These are phyloP conservation scores for Euwallacea similis DNA, from an alignment of 1,140 invertebrate genomes.

Conservation along the genomic window DNA sequence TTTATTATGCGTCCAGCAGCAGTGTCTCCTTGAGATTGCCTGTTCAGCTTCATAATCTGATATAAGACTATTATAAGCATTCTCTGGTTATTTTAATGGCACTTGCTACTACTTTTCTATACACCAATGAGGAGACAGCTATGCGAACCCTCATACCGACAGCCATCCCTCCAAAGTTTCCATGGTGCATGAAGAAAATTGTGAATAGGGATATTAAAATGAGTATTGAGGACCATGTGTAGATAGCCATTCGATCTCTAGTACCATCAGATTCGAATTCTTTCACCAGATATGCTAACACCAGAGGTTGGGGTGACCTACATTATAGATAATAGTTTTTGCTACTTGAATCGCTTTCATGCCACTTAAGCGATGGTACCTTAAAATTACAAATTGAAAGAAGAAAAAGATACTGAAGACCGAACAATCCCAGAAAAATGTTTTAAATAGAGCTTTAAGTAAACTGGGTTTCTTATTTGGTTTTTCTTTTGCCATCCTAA, in stretches of 20 bases:
- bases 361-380: conserved; percentile 45
- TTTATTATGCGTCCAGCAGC: conserved; percentile 83
- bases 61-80: neutral
- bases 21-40: conserved; percentile 67
- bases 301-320: conserved; percentile 57
- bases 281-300: conserved; percentile 53
- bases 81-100: neutral
- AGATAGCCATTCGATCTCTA: conserved; percentile 34
- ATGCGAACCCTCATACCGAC: conserved; percentile 64
- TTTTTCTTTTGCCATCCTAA: conserved; percentile 43
- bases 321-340: no score
- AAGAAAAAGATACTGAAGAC: conserved; percentile 55
- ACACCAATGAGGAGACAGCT: conserved; percentile 63
- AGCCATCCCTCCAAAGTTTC: conserved; percentile 53
- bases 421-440: conserved; percentile 54
- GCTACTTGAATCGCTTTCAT: no score
- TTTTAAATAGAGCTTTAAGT: conserved; percentile 53
- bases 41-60: conserved; percentile 64
- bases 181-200: conserved; percentile 51
- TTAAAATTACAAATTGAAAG: conserved; percentile 53
- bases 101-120: conserved; percentile 61
- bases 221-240: conserved; percentile 37
- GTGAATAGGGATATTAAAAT: conserved; percentile 38
- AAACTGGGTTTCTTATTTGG: conserved; percentile 45
- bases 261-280: conserved; percentile 22